phyloP scores from a whole-genome alignment of 2,113 vertebrate species.

The Gambusia holbrooki region DNA sequence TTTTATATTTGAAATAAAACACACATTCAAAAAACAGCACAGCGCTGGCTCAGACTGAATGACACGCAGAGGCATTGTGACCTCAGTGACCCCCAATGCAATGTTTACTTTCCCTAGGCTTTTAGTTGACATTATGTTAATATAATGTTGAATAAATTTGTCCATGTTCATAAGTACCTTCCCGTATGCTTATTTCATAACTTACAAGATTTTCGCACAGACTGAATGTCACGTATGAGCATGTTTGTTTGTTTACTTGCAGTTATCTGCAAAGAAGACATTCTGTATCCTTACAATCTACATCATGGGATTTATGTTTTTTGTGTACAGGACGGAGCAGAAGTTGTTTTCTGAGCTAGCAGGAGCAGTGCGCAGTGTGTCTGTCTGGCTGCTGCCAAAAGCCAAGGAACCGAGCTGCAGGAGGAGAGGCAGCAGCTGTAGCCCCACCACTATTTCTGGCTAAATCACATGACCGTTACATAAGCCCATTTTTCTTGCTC shows the following conservation, averaged over 20 bases:
- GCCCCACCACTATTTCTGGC: constrained; percentile 86
- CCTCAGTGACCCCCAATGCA: constrained; percentile 39
- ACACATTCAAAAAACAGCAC: constrained; percentile 37
- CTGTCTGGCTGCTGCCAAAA: constrained; percentile 80
- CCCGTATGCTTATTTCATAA: constrained; percentile 5
- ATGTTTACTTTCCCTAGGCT: constrained; percentile 11
- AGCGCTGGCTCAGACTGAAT: constrained; percentile 34
- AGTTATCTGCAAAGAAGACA: constrained; percentile 20
- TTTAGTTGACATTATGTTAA: constrained; percentile 18
- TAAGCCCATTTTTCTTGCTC: constrained; percentile 88
- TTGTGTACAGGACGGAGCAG: constrained; percentile 60
- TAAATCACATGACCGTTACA: constrained; percentile 86
- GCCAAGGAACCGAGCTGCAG: constrained; percentile 81
- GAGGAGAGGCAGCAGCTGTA: constrained; percentile 84
- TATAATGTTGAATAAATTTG: constrained; percentile 11
- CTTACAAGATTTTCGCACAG: not conserved
- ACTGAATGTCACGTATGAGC: not conserved
- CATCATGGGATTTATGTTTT: constrained; percentile 54
- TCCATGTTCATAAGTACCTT: not conserved
- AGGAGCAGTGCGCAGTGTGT: constrained; percentile 75
- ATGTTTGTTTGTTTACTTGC: constrained; percentile 16
- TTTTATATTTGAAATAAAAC: constrained; percentile 46
- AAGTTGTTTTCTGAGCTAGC: constrained; percentile 76
- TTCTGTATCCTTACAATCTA: constrained; percentile 38
- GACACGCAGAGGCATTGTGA: constrained; percentile 18